A percentile compares a stretch with the other conserved stretches of the same genome.
Evolutionary conservation across 2,113 vertebrate species (phyloP).

Genomic region (Setophaga kirtlandii): DNA sequence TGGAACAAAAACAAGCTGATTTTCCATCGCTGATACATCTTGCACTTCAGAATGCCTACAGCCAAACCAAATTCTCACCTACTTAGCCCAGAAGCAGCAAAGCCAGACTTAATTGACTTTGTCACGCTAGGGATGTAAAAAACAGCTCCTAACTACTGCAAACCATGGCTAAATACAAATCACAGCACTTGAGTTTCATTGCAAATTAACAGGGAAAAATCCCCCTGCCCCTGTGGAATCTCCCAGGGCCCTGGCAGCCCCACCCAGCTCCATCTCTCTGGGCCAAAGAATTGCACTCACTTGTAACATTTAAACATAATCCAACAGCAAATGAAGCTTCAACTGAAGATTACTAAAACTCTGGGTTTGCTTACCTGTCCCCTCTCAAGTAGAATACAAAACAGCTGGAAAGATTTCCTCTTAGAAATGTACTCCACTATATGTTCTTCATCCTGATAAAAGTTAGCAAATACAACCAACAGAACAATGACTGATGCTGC

Average conservation of each 20-base stretch:
- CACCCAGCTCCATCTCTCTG: not conserved
- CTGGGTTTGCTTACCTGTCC: not conserved
- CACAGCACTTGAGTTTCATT: not conserved
- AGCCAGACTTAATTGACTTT: not conserved
- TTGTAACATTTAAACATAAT: not conserved
- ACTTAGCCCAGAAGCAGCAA: not conserved
- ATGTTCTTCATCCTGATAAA: not conserved
- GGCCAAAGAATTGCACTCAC: not conserved
- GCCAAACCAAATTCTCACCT: not conserved
- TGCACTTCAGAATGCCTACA: not conserved
- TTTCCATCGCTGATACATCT: not conserved
- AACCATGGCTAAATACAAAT: not conserved
- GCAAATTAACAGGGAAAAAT: not conserved
- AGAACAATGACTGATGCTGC: not conserved
- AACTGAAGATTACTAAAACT: not conserved
- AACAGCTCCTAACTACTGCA: not conserved
- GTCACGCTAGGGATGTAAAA: not conserved
- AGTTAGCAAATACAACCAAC: not conserved
- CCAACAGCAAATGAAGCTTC: slow-evolving; percentile 1
- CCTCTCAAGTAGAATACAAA: not conserved
- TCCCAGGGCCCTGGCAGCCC: not conserved
- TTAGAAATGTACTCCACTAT: not conserved
- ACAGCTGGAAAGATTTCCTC: not conserved
- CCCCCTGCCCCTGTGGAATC: not conserved
- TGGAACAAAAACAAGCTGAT: not conserved